These are phyloP conservation scores for Cryptocephalus moraei DNA, from an alignment of 2,888 invertebrate genomes.

Conservation along the genomic window DNA sequence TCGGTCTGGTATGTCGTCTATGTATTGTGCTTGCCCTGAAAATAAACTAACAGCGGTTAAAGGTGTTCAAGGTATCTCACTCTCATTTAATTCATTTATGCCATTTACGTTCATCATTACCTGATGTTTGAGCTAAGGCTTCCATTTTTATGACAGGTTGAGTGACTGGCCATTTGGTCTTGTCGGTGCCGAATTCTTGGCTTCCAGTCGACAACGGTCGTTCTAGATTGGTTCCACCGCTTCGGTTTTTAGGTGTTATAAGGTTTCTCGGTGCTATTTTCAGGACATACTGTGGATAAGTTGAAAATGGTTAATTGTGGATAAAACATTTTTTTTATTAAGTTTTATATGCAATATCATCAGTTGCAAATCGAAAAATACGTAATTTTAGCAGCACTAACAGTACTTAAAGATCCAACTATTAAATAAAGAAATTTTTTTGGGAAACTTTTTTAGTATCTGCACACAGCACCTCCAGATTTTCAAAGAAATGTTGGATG, in stretches of 20 bases:
- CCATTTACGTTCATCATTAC: conserved; percentile 30
- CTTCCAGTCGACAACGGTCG: conserved; percentile 48
- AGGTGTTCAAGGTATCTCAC: too few relatives aligned
- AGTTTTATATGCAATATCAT: too few relatives aligned
- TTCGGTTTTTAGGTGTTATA: conserved; percentile 32
- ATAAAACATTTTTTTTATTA: too few relatives aligned
- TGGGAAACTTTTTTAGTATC: too few relatives aligned
- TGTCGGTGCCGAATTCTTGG: conserved; percentile 50
- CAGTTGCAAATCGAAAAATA: too few relatives aligned
- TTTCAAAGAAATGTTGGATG: too few relatives aligned
- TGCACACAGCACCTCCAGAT: too few relatives aligned
- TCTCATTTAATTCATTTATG: too few relatives aligned
- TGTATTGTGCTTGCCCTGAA: conserved; percentile 67
- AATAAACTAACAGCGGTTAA: not conserved
- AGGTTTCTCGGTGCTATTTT: conserved; percentile 37
- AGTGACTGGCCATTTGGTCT: conserved; percentile 51
- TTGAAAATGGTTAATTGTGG: conserved; percentile 11
- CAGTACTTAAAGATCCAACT: too few relatives aligned
- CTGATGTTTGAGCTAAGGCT: conserved; percentile 48
- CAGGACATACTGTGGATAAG: conserved; percentile 30
- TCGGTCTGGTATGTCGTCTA: conserved; percentile 59
- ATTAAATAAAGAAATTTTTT: too few relatives aligned
- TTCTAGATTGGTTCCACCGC: conserved; percentile 40
- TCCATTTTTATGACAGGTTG: conserved; percentile 55
- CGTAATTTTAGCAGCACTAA: too few relatives aligned